Percentiles rank a stretch among this genome's conserved stretches.
Conservation (phyloP, 1,140 invertebrate species). For the Choristoneura fumiferana region DNA sequence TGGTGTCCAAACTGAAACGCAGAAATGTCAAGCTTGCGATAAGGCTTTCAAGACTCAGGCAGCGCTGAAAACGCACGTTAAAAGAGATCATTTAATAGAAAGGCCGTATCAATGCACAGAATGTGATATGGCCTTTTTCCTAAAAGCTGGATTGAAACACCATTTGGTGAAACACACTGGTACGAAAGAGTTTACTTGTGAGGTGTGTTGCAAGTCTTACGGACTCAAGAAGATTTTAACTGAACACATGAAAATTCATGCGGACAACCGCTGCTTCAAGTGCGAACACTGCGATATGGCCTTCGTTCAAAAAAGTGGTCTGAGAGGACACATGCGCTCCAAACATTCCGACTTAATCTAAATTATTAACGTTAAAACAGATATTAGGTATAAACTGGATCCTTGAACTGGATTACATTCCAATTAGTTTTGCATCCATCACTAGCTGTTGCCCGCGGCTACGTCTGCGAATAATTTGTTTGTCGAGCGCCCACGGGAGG, state of each 20-base stretch:
- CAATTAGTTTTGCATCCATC: no score
- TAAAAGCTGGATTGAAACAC: constrained; percentile 19
- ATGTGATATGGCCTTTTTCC: neutral
- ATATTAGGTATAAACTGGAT: no score
- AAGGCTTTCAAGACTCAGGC: neutral
- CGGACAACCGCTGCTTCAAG: constrained; percentile 27
- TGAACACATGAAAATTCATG: constrained; percentile 78
- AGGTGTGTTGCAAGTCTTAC: constrained; percentile 82
- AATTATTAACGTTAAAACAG: neutral
- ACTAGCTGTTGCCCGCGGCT: no score
- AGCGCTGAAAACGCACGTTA: constrained; percentile 12
- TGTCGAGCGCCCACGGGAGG: no score
- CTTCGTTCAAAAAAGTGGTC: constrained; percentile 41
- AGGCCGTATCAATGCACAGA: constrained; percentile 16
- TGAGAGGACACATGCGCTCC: constrained; percentile 29
- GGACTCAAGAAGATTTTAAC: constrained; percentile 72
- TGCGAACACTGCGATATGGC: constrained; percentile 51
- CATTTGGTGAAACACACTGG: constrained; percentile 79
- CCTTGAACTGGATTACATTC: no score
- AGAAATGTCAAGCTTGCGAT: constrained; percentile 23
- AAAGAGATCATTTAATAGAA: constrained; percentile 24
- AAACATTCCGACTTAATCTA: constrained; percentile 25
- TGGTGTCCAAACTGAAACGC: neutral
- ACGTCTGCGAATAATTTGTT: no score
- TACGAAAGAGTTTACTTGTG: constrained; percentile 83